Evolutionary conservation across 2,888 invertebrate species (phyloP).

Genomic region (Oscheius sp.): DNA sequence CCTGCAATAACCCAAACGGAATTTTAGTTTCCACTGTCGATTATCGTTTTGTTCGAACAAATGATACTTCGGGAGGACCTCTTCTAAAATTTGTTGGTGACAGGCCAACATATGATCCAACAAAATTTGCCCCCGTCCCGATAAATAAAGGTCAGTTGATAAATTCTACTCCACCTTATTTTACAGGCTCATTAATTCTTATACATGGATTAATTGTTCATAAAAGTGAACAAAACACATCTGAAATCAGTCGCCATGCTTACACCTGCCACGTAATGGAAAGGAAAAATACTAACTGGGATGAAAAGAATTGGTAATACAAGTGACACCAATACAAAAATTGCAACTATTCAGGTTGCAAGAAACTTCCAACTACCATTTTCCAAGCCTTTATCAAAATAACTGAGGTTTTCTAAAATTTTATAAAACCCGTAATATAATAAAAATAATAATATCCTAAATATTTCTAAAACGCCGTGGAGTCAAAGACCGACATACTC

Average conservation of each 20-base stretch:
- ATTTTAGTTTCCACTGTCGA: conserved; percentile 55
- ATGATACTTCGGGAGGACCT: conserved; percentile 49
- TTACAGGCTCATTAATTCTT: conserved; percentile 84
- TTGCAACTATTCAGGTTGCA: conserved; percentile 54
- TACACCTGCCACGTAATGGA: conserved; percentile 96
- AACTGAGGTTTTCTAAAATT: background rate
- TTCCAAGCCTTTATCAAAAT: conserved; percentile 58
- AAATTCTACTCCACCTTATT: background rate
- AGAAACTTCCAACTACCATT: conserved; percentile 61
- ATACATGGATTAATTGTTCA: conserved; percentile 94
- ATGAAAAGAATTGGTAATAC: conserved; percentile 78
- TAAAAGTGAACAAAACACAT: conserved; percentile 87
- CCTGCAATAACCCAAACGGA: conserved; percentile 75
- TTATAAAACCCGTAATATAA: background rate
- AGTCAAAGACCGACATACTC: background rate
- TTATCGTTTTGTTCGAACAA: conserved; percentile 67
- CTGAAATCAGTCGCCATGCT: conserved; percentile 86
- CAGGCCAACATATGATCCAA: conserved; percentile 76
- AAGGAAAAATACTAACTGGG: conserved; percentile 82
- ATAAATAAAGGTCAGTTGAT: conserved; percentile 83
- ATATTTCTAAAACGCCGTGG: background rate
- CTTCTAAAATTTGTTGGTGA: conserved; percentile 66
- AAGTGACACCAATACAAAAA: conserved; percentile 14
- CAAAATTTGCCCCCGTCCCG: conserved; percentile 83
- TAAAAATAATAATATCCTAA: background rate